Evolutionary conservation across 2,113 vertebrate genomes (phyloP).

Genomic region (Leuciscus idus): DNA sequence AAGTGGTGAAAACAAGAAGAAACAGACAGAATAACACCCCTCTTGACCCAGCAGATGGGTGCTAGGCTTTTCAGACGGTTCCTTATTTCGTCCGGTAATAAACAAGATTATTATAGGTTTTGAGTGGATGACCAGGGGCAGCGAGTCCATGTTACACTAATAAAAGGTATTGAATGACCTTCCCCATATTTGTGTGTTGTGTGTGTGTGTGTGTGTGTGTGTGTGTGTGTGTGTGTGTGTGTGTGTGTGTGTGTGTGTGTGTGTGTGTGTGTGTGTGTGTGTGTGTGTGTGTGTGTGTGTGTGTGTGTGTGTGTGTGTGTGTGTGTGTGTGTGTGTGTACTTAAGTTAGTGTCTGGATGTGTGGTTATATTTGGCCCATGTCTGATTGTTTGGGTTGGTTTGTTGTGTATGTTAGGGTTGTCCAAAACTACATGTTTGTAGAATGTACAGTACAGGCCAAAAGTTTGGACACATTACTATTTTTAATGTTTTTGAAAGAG

Average conservation of each 20-base stretch:
- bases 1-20: conserved; percentile 27
- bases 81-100: conserved; percentile 46
- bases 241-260: conserved; percentile 24
- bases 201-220: conserved; percentile 16
- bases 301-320: background rate
- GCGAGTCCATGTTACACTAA: conserved; percentile 43
- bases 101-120: conserved; percentile 56
- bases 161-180: conserved; percentile 47
- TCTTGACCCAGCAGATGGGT: conserved; percentile 4
- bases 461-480: no score
- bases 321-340: conserved; percentile 20
- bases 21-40: conserved; percentile 7
- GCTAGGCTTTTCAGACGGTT: conserved; percentile 36
- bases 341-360: conserved; percentile 4
- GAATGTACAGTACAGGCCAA: no score
- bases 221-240: conserved; percentile 30
- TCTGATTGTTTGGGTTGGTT: conserved; percentile 22
- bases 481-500: no score
- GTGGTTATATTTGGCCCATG: background rate
- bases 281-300: conserved; percentile 30
- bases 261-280: conserved; percentile 16
- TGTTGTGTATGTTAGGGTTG: background rate
- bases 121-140: conserved; percentile 27
- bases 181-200: conserved; percentile 16
- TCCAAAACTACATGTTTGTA: no score